phyloP scores from a whole-genome alignment of 2,113 vertebrate genomes.

The Mastomys coucha region DNA sequence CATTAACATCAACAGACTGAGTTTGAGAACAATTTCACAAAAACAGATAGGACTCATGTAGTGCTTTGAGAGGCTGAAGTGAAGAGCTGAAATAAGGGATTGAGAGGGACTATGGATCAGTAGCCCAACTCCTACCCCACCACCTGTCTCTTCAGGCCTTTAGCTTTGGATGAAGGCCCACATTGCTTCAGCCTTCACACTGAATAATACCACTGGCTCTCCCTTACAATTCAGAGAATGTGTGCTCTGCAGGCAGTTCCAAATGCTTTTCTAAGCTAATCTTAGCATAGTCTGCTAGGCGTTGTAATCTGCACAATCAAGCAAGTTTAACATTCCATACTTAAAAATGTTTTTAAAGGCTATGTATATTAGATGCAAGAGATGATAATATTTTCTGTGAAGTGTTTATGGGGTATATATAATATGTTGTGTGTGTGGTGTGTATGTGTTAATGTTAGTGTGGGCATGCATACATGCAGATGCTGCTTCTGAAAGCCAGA shows the following conservation, averaged over 20 bases:
- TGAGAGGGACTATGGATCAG: background rate
- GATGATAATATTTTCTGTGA: conserved; percentile 40
- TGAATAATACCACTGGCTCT: background rate
- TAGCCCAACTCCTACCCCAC: too few species aligned
- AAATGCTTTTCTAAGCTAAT: conserved; percentile 27
- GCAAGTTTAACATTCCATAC: background rate
- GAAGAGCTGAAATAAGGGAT: background rate
- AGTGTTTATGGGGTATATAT: background rate
- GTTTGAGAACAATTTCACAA: background rate
- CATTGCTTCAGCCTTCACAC: background rate
- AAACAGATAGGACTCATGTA: too few species aligned
- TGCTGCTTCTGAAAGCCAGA: background rate
- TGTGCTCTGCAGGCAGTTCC: background rate
- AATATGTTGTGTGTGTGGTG: background rate
- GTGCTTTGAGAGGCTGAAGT: too few species aligned
- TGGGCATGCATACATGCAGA: background rate
- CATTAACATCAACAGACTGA: background rate
- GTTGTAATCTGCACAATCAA: background rate
- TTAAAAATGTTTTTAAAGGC: background rate
- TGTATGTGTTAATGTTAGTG: background rate
- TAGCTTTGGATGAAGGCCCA: background rate
- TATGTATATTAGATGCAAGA: conserved; percentile 39
- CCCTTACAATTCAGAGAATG: background rate
- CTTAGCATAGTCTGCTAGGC: background rate
- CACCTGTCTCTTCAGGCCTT: background rate